A percentile compares a stretch with the other conserved stretches of the same genome.
Evolutionary conservation across 2,113 vertebrate species (phyloP).

Genomic region (Serilophus lunatus): DNA sequence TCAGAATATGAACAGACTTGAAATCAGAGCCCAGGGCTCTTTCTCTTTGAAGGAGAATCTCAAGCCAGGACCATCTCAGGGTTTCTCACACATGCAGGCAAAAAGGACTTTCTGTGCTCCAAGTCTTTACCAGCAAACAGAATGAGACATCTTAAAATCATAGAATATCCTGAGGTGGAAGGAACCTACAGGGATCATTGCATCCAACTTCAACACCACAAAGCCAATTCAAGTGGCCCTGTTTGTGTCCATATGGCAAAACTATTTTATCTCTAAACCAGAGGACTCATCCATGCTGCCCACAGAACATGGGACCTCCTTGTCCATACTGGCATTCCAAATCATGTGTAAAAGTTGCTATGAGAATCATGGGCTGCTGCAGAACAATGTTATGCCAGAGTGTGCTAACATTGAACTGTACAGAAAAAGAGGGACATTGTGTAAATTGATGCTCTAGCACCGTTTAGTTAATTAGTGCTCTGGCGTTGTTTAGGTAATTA

Average conservation of each 20-base stretch:
- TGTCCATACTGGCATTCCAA: neutral
- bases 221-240: neutral
- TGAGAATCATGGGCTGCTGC: neutral
- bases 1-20: neutral
- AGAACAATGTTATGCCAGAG: neutral
- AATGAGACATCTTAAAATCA: neutral
- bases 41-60: neutral
- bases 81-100: neutral
- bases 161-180: neutral
- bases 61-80: neutral
- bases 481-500: neutral
- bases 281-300: neutral
- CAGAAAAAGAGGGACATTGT: neutral
- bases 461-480: neutral
- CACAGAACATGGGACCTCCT: fast-evolving
- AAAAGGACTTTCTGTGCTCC: neutral
- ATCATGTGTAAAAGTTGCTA: neutral
- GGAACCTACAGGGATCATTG: neutral
- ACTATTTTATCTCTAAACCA: neutral
- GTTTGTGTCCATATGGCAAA: neutral
- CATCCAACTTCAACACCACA: neutral
- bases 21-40: neutral
- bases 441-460: neutral
- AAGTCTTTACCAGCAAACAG: neutral
- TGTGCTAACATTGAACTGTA: neutral